These are phyloP conservation scores for Kryphioiulus occultus DNA, from an alignment of 2,888 invertebrate genomes.

Conservation along the genomic window DNA sequence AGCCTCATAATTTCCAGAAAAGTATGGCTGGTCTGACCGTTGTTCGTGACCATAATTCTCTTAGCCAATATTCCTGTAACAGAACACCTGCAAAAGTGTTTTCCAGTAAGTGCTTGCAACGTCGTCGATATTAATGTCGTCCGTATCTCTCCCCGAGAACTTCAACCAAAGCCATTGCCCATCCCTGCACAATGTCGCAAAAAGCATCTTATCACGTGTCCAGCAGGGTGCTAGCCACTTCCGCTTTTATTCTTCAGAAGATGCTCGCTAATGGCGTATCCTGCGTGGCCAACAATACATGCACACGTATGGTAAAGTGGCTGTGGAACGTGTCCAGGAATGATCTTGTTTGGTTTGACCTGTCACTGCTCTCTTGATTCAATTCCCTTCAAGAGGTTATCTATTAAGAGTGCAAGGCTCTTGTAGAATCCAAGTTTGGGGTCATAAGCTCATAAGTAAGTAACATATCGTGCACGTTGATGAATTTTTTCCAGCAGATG, in stretches of 20 bases:
- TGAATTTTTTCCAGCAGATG: too few relatives aligned
- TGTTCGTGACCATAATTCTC: not conserved
- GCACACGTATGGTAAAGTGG: not conserved
- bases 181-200: not conserved
- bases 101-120: not conserved
- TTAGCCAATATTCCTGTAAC: slow-evolving; percentile 7
- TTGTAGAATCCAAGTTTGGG: too few relatives aligned
- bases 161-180: not conserved
- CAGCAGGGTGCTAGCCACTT: slow-evolving; percentile 16
- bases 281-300: not conserved
- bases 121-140: not conserved
- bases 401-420: not conserved
- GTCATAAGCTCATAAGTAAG: too few relatives aligned
- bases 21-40: not conserved
- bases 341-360: not conserved
- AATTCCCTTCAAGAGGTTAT: not conserved
- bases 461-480: too few relatives aligned
- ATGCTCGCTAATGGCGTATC: not conserved
- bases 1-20: not conserved
- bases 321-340: not conserved
- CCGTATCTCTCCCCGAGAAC: not conserved
- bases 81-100: slow-evolving; percentile 15
- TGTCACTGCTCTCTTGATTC: not conserved
- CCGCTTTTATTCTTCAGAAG: not conserved
- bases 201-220: not conserved